Evolutionary conservation across 2,113 vertebrate genomes (phyloP).

Genomic region (Dunckerocampus dactyliophorus): DNA sequence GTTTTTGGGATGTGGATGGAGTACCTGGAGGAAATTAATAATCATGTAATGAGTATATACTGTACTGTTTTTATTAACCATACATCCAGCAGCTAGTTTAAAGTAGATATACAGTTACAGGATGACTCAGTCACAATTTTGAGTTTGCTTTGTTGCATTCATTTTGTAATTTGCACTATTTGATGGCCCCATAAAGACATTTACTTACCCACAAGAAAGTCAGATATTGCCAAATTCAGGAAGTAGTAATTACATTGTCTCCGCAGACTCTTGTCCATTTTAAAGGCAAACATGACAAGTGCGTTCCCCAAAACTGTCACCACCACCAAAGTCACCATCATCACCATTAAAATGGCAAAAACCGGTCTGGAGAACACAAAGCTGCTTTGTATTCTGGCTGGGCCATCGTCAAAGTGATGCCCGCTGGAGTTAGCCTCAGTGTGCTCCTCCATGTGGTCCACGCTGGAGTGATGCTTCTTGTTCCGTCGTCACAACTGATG

Average conservation of each 20-base stretch:
- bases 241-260: conserved; percentile 85
- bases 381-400: conserved; percentile 46
- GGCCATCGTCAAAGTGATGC: conserved; percentile 43
- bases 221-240: conserved; percentile 86
- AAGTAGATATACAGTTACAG: too few relatives aligned
- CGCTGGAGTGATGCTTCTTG: not conserved
- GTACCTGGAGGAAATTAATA: too few relatives aligned
- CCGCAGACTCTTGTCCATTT: conserved; percentile 83
- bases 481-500: not conserved
- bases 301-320: conserved; percentile 82
- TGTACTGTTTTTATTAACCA: too few relatives aligned
- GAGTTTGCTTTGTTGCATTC: too few relatives aligned
- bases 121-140: too few relatives aligned
- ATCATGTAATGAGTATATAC: too few relatives aligned
- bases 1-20: too few relatives aligned
- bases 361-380: conserved; percentile 48
- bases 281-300: conserved; percentile 83
- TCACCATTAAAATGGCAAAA: conserved; percentile 68
- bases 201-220: conserved; percentile 88
- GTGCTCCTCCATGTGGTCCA: conserved; percentile 22
- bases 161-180: too few relatives aligned
- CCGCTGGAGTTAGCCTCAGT: conserved; percentile 50
- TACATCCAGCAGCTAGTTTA: too few relatives aligned
- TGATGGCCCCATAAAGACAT: not conserved
- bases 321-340: conserved; percentile 78